These are phyloP conservation scores for Cynopterus brachyotis DNA, from an alignment of 2,113 vertebrate genomes.

Conservation along the genomic window DNA sequence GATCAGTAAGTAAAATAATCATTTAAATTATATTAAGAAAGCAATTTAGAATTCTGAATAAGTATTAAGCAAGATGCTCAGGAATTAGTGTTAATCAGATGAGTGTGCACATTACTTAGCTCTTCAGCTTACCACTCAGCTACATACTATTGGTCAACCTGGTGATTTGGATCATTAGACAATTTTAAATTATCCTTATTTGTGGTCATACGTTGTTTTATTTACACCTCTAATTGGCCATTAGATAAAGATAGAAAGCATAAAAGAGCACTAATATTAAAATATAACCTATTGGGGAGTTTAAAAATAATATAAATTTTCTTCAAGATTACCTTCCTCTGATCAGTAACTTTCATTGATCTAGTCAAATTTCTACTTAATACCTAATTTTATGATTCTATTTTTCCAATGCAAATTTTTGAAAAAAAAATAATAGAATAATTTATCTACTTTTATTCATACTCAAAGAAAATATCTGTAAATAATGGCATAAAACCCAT, in stretches of 20 bases:
- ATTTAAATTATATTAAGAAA: neutral
- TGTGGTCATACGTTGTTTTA: neutral
- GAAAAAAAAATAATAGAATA: neutral
- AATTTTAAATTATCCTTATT: neutral
- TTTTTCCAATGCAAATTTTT: neutral
- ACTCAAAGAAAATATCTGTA: neutral
- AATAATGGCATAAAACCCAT: neutral
- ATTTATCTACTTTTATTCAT: neutral
- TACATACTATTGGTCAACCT: neutral
- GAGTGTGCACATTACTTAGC: neutral
- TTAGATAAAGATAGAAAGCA: neutral
- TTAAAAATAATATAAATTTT: neutral
- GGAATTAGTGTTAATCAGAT: neutral
- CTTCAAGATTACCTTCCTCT: neutral
- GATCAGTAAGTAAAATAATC: neutral
- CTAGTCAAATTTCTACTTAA: neutral
- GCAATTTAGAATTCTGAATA: neutral
- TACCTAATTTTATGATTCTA: neutral
- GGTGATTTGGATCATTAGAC: neutral
- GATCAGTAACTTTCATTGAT: neutral
- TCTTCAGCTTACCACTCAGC: neutral
- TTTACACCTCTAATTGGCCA: neutral
- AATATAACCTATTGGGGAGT: neutral
- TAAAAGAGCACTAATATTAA: neutral
- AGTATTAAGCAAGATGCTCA: neutral